Evolutionary conservation across 2,888 invertebrate species (phyloP), one percentile per base, ranked within the genome.

Genomic region (Noctua janthina): DNA sequence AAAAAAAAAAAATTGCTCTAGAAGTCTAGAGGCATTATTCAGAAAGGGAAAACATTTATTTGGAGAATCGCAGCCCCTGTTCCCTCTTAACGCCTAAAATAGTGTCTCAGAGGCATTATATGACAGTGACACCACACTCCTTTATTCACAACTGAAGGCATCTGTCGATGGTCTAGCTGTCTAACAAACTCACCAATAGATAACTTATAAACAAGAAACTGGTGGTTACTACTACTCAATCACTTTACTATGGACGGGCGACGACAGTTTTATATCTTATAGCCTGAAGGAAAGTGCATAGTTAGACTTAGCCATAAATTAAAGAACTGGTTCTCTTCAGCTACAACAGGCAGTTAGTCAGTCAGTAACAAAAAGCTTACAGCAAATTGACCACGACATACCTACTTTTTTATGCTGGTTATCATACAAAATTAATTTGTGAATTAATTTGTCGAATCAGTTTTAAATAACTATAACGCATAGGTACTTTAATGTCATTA

Each of bases 211-310:
- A 51, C 29, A 29, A 15, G 39, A 51, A 74, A 64, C n/a, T 39
- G 73, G 20, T 59, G 69, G 23, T 17, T 51, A n/a, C 6, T 35
- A 54, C 49, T 82, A 64, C 69, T 70, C 43, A 66, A 64, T 84
- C 74, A 70, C 39, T 54, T 74, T 62, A 46, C 20, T 69, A 81
- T 69, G 20, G 67, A 68, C 39, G 64, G 35, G 66, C 49, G 43
- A 59, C 59, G 66, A 74, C 56, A 67, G 76, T 76, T 84, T 73
- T 62, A 81, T 74, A 74, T 35, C 62, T n/a, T 66, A 59, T 54
- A 39, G 59, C 76, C 62, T 67, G 70, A 74, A 35, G 82, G 49
- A 66, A 62, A 1, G 49, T 43, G 46, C 15, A 59, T 73, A 59
- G 56, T 51, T 62, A 23, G 29, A 23, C 56, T 51, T 62, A 23